Evolutionary conservation across 2,888 invertebrate species (phyloP), one percentile per base, ranked within the genome.

Genomic region (Leptopterna dolabrata): DNA sequence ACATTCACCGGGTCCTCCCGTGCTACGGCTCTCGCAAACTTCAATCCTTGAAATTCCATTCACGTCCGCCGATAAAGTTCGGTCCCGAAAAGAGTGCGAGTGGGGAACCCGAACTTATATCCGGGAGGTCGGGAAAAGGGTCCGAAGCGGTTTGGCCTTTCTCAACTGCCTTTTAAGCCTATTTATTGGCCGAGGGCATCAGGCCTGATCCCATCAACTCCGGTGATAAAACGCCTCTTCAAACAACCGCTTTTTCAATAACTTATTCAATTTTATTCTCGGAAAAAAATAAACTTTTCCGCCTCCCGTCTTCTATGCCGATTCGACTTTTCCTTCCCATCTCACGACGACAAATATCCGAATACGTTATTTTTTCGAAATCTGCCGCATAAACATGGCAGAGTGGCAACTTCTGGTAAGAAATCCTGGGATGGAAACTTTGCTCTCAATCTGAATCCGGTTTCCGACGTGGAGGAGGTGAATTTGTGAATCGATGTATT

Each of bases 251-350:
- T 27, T 63, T 83, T 85, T 85, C 73, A 85, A 85, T 85, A 85
- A 85, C 85, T 85, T 85, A 85, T 85, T 85, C 85, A 85, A 85
- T 73, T 85, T 85, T 85, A 85, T 85, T 85, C 73, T n/a, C n/a
- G 13, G 71, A 71, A 36, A 36, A 73, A 73, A 13, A 73, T 0
- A 30, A 73, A 73, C 7, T 30, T 73, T 30, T 14, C 63, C 19
- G n/a, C 24, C n/a, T 63, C 24, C 6, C 7, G 24, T 19, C 63
- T 24, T 9, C 55, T 9, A n/a, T n/a, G 1, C 19, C 19, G n/a
- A 36, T 36, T 36, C 36, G 36, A 36, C 2, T 36, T 36, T 36
- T 36, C 36, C 36, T 36, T 36, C 7, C 36, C 7, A 36, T 2
- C 24, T 24, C 9, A 0, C 0, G 63, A 13, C 63, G 63, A 24